A percentile compares a stretch with the other conserved stretches of the same genome.
Conservation (phyloP, 2,888 invertebrate genomes). For the Leptura quadrifasciata region DNA sequence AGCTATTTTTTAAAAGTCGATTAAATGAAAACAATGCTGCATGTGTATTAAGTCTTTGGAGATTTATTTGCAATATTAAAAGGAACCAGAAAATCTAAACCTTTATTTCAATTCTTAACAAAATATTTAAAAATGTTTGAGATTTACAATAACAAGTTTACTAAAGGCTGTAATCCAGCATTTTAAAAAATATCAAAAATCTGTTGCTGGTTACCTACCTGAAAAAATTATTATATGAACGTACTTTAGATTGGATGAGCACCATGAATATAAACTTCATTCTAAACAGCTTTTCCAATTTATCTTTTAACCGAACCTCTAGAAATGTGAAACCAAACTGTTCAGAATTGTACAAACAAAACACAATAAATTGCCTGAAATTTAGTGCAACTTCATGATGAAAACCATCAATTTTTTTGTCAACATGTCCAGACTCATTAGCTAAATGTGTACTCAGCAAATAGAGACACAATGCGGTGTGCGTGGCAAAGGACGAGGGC, state of each 20-base stretch:
- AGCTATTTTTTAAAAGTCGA: too few species aligned
- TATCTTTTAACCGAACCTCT: background rate
- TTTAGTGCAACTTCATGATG: background rate
- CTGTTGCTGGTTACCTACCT: background rate
- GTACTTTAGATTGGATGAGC: background rate
- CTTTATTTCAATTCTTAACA: too few species aligned
- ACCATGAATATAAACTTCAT: background rate
- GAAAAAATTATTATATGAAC: background rate
- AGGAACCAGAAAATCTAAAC: too few species aligned
- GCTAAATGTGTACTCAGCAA: constrained; percentile 11
- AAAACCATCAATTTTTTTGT: constrained; percentile 5
- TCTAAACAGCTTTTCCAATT: background rate
- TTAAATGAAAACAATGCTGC: too few species aligned
- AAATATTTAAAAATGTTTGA: too few species aligned
- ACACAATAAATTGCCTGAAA: constrained; percentile 8
- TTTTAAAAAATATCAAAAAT: too few species aligned
- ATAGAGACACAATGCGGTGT: constrained; percentile 17
- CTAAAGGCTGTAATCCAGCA: too few species aligned
- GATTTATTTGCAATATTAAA: too few species aligned
- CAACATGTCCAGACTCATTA: constrained; percentile 18
- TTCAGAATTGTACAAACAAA: background rate
- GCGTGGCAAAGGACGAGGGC: constrained; percentile 11
- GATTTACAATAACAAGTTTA: too few species aligned
- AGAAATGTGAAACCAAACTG: background rate
- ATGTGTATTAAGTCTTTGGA: too few species aligned